These are phyloP conservation scores for Plodia interpunctella DNA, from an alignment of 1,140 invertebrate species.

Conservation along the genomic window DNA sequence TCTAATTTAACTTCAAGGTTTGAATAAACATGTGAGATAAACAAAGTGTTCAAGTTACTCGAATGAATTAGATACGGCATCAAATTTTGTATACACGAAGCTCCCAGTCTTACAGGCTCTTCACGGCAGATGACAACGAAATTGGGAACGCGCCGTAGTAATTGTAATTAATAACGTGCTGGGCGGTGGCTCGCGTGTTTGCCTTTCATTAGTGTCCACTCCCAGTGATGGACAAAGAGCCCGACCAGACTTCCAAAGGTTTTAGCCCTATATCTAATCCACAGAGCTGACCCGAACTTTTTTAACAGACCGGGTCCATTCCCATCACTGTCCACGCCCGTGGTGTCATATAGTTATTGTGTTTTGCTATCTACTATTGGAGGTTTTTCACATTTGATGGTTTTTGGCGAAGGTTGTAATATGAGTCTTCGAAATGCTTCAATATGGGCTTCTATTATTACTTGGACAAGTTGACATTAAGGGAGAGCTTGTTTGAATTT, in stretches of 20 bases:
- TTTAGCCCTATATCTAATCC: too few species aligned
- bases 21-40: not conserved
- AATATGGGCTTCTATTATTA: not conserved
- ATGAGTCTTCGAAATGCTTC: not conserved
- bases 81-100: too few species aligned
- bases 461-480: not conserved
- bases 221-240: not conserved
- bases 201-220: constrained; percentile 52
- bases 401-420: constrained; percentile 8
- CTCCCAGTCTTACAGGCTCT: not conserved
- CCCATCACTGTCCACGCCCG: constrained; percentile 37
- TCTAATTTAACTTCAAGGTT: not conserved
- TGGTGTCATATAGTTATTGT: constrained; percentile 40
- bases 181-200: constrained; percentile 59
- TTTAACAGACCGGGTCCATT: too few species aligned
- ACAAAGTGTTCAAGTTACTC: too few species aligned
- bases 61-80: too few species aligned
- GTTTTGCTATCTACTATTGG: constrained; percentile 35
- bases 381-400: not conserved
- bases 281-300: too few species aligned
- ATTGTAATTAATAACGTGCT: constrained; percentile 49
- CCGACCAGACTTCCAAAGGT: too few species aligned
- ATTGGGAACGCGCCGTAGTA: constrained; percentile 7
- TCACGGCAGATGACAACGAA: not conserved
- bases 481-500: too few species aligned